Conservation (phyloP, 2,888 invertebrate species). For the Chydorus sphaericus region DNA sequence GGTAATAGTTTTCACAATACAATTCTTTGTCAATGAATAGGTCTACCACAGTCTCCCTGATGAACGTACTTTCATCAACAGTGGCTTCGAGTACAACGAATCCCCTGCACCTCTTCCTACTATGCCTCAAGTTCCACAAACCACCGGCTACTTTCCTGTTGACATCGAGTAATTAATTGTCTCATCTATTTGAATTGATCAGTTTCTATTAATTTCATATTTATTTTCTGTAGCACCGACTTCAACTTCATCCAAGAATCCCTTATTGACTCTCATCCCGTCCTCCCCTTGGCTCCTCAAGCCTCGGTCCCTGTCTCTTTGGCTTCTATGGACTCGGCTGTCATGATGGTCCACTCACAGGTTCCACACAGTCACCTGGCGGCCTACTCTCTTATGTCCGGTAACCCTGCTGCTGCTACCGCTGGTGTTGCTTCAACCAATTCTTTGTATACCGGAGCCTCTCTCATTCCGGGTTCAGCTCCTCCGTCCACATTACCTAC, state of each 20-base stretch:
- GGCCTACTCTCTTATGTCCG: constrained; percentile 34
- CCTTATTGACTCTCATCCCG: constrained; percentile 36
- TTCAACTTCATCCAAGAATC: constrained; percentile 63
- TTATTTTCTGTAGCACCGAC: constrained; percentile 26
- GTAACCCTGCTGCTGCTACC: constrained; percentile 22
- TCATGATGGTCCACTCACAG: constrained; percentile 24
- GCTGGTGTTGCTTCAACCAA: constrained; percentile 27
- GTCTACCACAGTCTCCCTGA: background rate
- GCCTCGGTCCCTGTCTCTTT: constrained; percentile 5
- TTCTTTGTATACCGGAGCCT: background rate
- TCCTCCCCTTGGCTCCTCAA: constrained; percentile 1
- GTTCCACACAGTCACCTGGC: constrained; percentile 16
- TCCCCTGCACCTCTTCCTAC: constrained; percentile 11
- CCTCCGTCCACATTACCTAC: constrained; percentile 34
- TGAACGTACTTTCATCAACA: background rate
- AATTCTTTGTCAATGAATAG: background rate
- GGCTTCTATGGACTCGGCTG: constrained; percentile 32
- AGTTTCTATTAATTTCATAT: constrained; percentile 26
- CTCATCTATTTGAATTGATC: background rate
- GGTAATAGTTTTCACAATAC: background rate
- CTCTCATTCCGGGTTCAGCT: constrained; percentile 26
- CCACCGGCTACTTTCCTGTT: constrained; percentile 22
- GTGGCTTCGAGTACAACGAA: constrained; percentile 23
- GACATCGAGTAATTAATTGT: constrained; percentile 23
- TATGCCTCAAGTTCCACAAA: constrained; percentile 13